Evolutionary conservation across 1,140 invertebrate species (phyloP).

Genomic region (Aphidius gifuensis): DNA sequence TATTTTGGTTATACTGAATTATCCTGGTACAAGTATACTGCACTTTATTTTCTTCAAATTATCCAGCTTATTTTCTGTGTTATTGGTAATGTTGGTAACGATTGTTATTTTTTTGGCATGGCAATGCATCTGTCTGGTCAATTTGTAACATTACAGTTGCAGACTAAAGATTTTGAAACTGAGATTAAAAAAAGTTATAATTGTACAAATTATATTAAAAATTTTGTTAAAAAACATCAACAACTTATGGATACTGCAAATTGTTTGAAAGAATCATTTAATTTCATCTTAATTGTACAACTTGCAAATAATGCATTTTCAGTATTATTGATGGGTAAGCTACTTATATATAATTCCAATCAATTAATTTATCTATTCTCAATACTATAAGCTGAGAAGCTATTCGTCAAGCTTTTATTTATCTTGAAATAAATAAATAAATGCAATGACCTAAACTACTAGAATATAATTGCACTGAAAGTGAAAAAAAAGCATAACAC

Average conservation of each 20-base stretch:
- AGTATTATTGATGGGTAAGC: slow-evolving; percentile 33
- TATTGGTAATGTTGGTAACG: slow-evolving; percentile 24
- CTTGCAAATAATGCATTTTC: slow-evolving; percentile 21
- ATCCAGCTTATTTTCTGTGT: slow-evolving; percentile 11
- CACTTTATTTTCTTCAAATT: slow-evolving; percentile 24
- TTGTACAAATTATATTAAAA: not conserved
- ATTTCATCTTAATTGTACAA: slow-evolving; percentile 23
- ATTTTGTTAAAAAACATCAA: slow-evolving; percentile 21
- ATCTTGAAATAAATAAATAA: no score
- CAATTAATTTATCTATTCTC: no score
- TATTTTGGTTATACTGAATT: slow-evolving; percentile 12
- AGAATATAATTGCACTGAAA: no score
- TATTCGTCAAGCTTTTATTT: no score
- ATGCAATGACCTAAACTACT: no score
- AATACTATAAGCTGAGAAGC: no score
- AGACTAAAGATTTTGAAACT: not conserved
- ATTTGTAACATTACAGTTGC: slow-evolving; percentile 24
- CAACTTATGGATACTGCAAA: slow-evolving; percentile 15
- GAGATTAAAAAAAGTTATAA: not conserved
- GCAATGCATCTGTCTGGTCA: slow-evolving; percentile 29
- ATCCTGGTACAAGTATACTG: slow-evolving; percentile 13
- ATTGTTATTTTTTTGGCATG: slow-evolving; percentile 28
- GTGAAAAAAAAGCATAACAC: no score
- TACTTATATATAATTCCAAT: not conserved
- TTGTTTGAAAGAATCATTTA: slow-evolving; percentile 21